Percentiles rank a stretch among this genome's conserved stretches.
These are phyloP conservation scores for Leptinotarsa juncta DNA, from an alignment of 2,888 invertebrate genomes.

Conservation along the genomic window DNA sequence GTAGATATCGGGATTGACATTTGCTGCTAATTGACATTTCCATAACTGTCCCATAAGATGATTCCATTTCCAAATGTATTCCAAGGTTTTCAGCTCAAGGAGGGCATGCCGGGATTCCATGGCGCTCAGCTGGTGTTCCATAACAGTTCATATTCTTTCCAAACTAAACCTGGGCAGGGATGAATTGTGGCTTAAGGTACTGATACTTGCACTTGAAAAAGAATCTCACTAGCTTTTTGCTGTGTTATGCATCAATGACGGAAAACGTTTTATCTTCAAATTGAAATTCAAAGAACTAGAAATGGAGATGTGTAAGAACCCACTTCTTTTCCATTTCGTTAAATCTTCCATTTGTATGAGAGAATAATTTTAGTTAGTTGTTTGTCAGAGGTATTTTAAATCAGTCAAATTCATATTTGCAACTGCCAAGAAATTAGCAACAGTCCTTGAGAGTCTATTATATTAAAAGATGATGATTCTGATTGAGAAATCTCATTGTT, in stretches of 20 bases:
- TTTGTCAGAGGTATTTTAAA: too few relatives aligned
- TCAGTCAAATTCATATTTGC: too few relatives aligned
- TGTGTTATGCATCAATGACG: neutral
- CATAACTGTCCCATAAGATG: constrained; percentile 4
- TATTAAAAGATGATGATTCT: too few relatives aligned
- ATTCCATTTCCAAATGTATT: constrained; percentile 9
- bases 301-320: too few relatives aligned
- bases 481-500: too few relatives aligned
- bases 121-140: neutral
- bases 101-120: neutral
- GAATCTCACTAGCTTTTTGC: constrained; percentile 4
- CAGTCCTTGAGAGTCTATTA: too few relatives aligned
- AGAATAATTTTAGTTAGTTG: too few relatives aligned
- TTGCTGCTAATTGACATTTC: neutral
- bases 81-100: constrained; percentile 9
- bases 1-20: neutral
- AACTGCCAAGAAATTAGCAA: too few relatives aligned
- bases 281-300: too few relatives aligned
- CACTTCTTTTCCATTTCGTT: too few relatives aligned
- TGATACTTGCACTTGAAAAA: constrained; percentile 7
- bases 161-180: neutral
- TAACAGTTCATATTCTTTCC: neutral
- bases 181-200: neutral
- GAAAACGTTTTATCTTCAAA: too few relatives aligned
- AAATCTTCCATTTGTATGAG: too few relatives aligned